A percentile compares a stretch with the other conserved stretches of the same genome.
phyloP scores from a whole-genome alignment of 1,140 invertebrate genomes.

The Palaemon carinicauda region DNA sequence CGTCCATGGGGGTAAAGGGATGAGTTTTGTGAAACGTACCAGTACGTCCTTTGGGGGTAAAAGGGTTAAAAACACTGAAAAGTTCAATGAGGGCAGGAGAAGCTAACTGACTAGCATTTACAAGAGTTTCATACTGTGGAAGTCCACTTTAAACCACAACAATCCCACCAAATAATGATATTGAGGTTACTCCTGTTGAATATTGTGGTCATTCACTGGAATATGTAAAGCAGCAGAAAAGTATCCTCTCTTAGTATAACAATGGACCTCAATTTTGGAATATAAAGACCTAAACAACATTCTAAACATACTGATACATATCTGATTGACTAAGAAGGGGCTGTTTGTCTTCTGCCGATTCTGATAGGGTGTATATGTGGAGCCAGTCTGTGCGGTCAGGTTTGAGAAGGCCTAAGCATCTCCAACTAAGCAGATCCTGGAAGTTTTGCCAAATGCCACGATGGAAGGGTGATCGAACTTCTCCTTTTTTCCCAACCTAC shows the following conservation, averaged over 20 bases:
- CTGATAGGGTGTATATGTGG: conserved; percentile 64
- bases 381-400: conserved; percentile 75
- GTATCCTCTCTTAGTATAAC: neutral
- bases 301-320: conserved; percentile 52
- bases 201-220: neutral
- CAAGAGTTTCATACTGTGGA: no score
- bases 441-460: conserved; percentile 83
- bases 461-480: conserved; percentile 72
- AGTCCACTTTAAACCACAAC: no score
- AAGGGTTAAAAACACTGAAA: no score
- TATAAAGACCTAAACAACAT: no score
- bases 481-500: conserved; percentile 58
- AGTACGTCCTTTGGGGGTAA: no score
- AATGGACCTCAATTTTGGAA: no score
- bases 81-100: no score
- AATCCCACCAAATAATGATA: no score
- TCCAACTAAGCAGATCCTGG: conserved; percentile 83
- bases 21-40: no score
- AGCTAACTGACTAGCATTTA: no score
- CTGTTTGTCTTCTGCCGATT: conserved; percentile 48
- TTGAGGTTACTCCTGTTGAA: no score
- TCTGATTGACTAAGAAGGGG: conserved; percentile 45
- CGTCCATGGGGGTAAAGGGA: no score
- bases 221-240: neutral
- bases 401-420: conserved; percentile 77